These are phyloP conservation scores for Tenthredo mesomela DNA, from an alignment of 2,888 invertebrate genomes.

Conservation along the genomic window DNA sequence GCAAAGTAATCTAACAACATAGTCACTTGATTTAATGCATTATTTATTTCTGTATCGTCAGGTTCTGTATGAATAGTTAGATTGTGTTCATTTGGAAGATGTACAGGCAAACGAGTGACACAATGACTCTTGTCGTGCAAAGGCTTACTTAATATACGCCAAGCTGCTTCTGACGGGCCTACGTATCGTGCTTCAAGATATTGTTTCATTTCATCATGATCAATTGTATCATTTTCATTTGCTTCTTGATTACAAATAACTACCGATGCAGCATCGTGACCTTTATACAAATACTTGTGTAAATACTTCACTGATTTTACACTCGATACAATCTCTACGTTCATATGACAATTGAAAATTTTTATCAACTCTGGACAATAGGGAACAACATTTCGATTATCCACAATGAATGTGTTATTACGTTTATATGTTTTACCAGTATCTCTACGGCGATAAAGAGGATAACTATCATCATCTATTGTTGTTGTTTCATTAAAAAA, in stretches of 20 bases:
- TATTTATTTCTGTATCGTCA: slow-evolving; percentile 45
- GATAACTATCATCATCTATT: slow-evolving; percentile 36
- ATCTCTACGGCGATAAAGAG: slow-evolving; percentile 51
- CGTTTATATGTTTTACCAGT: slow-evolving; percentile 59
- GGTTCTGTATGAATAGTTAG: slow-evolving; percentile 58
- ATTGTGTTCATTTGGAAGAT: slow-evolving; percentile 59
- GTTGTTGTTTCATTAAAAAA: slow-evolving; percentile 55
- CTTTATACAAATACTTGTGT: slow-evolving; percentile 61
- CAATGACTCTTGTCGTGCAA: slow-evolving; percentile 18
- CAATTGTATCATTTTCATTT: background rate
- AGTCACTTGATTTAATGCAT: slow-evolving; percentile 45
- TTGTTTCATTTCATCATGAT: slow-evolving; percentile 18
- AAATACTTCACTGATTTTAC: slow-evolving; percentile 61
- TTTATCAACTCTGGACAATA: slow-evolving; percentile 39
- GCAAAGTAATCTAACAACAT: slow-evolving; percentile 53
- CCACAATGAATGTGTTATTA: background rate
- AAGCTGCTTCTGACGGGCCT: slow-evolving; percentile 51
- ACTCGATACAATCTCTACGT: slow-evolving; percentile 60
- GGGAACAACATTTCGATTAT: slow-evolving; percentile 16
- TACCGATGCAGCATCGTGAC: slow-evolving; percentile 56
- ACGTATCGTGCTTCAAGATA: slow-evolving; percentile 21
- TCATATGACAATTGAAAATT: slow-evolving; percentile 60
- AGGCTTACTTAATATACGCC: slow-evolving; percentile 5
- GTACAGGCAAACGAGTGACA: background rate
- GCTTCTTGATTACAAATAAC: background rate